Evolutionary conservation across 2,113 vertebrate genomes (phyloP).

Genomic region (Pseudopipra pipra): DNA sequence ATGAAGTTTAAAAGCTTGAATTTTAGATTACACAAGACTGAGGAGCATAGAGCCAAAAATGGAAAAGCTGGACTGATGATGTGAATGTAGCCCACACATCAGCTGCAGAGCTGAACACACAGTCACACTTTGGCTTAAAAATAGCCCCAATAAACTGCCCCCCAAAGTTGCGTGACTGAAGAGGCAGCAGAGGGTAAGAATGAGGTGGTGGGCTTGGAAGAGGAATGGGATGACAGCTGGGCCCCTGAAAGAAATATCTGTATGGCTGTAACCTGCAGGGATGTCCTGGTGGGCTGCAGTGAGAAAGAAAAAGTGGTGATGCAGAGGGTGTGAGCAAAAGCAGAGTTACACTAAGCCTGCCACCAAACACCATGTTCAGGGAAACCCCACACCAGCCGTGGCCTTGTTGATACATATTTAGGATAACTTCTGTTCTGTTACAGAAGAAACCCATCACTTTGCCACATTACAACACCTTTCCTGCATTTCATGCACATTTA

Average conservation of each 20-base stretch:
- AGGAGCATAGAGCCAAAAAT: background rate
- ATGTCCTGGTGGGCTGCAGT: background rate
- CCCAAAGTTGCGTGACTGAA: background rate
- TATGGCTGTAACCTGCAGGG: background rate
- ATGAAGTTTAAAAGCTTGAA: conserved; percentile 36
- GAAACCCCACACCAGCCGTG: background rate
- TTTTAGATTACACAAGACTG: background rate
- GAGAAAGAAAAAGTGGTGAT: background rate
- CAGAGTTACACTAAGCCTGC: background rate
- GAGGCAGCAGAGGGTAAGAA: background rate
- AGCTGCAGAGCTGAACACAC: background rate
- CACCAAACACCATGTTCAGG: background rate
- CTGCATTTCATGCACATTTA: background rate
- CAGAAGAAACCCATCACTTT: background rate
- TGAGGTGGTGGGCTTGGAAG: background rate
- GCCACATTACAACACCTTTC: background rate
- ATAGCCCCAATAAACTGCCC: background rate
- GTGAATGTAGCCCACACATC: background rate
- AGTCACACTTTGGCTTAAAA: background rate
- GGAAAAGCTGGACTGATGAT: background rate
- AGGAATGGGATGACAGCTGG: background rate
- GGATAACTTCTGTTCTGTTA: background rate
- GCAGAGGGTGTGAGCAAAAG: background rate
- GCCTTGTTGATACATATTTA: background rate
- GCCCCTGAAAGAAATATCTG: background rate